Conservation (phyloP, 2,888 invertebrate species). For the Lasioglossum leucozonium region DNA sequence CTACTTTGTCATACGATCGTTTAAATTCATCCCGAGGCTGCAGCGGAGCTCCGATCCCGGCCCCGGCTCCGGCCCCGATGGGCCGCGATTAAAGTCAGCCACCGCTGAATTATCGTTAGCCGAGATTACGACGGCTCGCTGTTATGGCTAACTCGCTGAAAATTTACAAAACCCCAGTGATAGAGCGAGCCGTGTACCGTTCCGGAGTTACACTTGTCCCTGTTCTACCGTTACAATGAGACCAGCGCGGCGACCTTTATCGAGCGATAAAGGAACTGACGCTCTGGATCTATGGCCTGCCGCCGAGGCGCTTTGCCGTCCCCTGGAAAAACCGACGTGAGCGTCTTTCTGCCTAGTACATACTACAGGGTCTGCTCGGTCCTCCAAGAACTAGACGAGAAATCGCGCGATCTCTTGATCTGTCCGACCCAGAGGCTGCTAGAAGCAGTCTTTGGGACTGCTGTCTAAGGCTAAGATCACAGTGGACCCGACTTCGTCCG, state of each 20-base stretch:
- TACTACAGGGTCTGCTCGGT: neutral
- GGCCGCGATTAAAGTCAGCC: constrained; percentile 68
- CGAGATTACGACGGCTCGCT: constrained; percentile 60
- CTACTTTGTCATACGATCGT: constrained; percentile 73
- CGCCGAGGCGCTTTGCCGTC: neutral
- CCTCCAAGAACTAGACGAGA: neutral
- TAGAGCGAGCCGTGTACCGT: constrained; percentile 17
- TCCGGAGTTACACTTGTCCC: constrained; percentile 41
- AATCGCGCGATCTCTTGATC: neutral
- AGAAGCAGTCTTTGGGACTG: neutral
- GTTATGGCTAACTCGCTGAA: constrained; percentile 55
- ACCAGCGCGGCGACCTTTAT: neutral
- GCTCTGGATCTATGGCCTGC: neutral
- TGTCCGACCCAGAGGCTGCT: neutral
- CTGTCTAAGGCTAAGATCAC: too few relatives aligned
- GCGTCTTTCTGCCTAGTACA: too few relatives aligned
- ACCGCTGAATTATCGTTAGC: constrained; percentile 65
- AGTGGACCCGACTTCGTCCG: too few relatives aligned
- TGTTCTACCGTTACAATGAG: neutral
- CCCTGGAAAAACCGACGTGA: neutral
- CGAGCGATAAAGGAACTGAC: constrained; percentile 34
- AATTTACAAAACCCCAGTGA: constrained; percentile 62
- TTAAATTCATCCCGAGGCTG: constrained; percentile 67
- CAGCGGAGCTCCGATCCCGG: neutral
- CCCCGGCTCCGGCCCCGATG: constrained; percentile 13